Evolutionary conservation across 2,888 invertebrate species (phyloP).

Genomic region (Clepsis dumicolana): DNA sequence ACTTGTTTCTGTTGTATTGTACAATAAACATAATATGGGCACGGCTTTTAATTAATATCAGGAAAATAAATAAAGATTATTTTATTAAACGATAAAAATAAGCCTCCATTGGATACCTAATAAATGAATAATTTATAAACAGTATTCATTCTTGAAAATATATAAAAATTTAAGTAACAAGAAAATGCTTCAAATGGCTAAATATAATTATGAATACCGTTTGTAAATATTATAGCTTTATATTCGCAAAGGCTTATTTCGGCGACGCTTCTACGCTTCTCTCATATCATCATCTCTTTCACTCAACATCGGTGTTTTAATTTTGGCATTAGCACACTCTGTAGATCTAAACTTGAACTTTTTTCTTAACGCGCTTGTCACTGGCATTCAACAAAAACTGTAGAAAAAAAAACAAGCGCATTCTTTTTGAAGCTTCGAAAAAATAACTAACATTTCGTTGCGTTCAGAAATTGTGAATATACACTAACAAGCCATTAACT

Average conservation of each 20-base stretch:
- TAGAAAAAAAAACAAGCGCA: conserved; percentile 15
- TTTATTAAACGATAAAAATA: neutral
- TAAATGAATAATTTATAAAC: conserved; percentile 26
- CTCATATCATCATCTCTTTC: conserved; percentile 66
- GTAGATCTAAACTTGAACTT: conserved; percentile 21
- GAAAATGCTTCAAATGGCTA: too few relatives aligned
- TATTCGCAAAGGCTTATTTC: conserved; percentile 66
- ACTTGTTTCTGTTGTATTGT: conserved; percentile 32
- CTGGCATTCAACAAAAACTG: conserved; percentile 26
- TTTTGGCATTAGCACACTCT: conserved; percentile 45
- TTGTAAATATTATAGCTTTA: conserved; percentile 54
- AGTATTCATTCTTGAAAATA: conserved; percentile 15
- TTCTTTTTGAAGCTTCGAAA: conserved; percentile 27
- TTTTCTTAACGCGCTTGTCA: conserved; percentile 25
- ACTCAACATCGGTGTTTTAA: conserved; percentile 48
- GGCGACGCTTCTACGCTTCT: conserved; percentile 78
- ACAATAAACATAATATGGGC: conserved; percentile 46
- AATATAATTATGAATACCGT: conserved; percentile 16
- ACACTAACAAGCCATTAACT: conserved; percentile 83
- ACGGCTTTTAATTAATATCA: conserved; percentile 60
- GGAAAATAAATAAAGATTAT: conserved; percentile 7
- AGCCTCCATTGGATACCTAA: conserved; percentile 26
- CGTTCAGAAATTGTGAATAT: conserved; percentile 66
- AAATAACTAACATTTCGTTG: conserved; percentile 55
- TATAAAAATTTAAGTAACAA: neutral